Evolutionary conservation across 92 coral and sea anemone genomes (phyloP), one percentile per base, ranked within the genome.

Genomic region (Chrysogorgia sp.): DNA sequence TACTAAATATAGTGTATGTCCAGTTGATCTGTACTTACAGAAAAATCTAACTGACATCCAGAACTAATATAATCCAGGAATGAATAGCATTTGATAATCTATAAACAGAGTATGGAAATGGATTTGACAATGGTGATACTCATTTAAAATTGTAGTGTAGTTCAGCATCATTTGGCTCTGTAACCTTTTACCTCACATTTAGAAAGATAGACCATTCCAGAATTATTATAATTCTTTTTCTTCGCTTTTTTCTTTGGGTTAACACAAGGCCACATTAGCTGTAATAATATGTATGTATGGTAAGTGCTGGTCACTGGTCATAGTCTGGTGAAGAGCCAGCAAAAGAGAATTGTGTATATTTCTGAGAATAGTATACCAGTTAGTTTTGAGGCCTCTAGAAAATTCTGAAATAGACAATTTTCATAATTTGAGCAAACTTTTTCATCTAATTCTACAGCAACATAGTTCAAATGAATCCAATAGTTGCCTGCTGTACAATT

Each of bases 11-110:
- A n/a, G n/a, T n/a, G n/a, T n/a, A n/a, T n/a, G n/a, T n/a, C n/a
- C n/a, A n/a, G n/a, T n/a, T n/a, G n/a, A n/a, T n/a, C n/a, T 37
- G 10, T 50, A 93, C 94, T 80, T 62, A 94, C 98, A 0, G 98
- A 89, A 76, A 94, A 94, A 68, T 94, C 91, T 5, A 94, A 82
- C 56, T 94, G 97, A 66, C 96, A 91, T 35, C 98, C 98, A n/a
- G 94, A 92, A 56, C 82, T 84, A 19, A 94, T 85, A 63, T 66
- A 94, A 72, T 94, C 98, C 77, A 94, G 74, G 68, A 94, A 94
- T 34, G 98, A 91, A 26, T 90, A 81, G 26, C 88, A 75, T 85
- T 80, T 85, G 14, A 83, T 81, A 71, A 94, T 76, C 98, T 94
- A 72, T 13, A 79, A 34, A 7, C 10, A 22, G 57, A 66, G 34